Evolutionary conservation across 2,797 vertebrate genomes (phyloP), one percentile per base, ranked within the genome.

Genomic region (Acipenser transmontanus): DNA sequence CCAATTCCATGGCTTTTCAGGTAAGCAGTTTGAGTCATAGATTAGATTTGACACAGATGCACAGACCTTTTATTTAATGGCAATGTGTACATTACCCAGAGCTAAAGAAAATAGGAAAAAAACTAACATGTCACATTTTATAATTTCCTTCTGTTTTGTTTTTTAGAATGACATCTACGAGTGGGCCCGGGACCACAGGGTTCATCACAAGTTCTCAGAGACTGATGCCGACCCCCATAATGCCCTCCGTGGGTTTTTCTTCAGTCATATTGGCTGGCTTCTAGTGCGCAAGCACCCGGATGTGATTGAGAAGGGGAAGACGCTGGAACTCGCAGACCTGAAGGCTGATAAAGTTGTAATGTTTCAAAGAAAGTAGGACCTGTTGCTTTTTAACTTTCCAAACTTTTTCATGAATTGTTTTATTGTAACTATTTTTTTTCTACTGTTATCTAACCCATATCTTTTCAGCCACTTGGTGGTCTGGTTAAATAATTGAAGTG

Each of bases 1-100:
- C 80, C 6, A 97, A 98, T 81, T 94, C 95, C 1, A 86, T 99
- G 89, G 93, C 97, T 0, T 99, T 99, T 85, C 94, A 99, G 94
- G 97, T 98, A 86, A 79, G 76, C 63, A 54, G 3, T n/a, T 11
- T 12, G 13, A 12, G 34, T 4, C 34, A 34, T 34, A 34, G 34
- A 34, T 34, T 17, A 17, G 34, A 34, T 34, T 34, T 34, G 34
- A 34, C 34, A 34, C 2, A 3, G 34, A 34, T 34, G 34, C 34
- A 34, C 34, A 34, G 3, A 34, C 34, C 34, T 34, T 17, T 17
- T 34, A 34, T 34, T 34, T 34, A 34, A 34, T 34, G 34, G 34
- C 34, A 34, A 1, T 34, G 2, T 34, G 0, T 34, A 34, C 34
- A 34, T 34, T 34, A n/a, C 54, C 8, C 9, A 57, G 34, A 34